Conservation (phyloP, 2,888 invertebrate species). For the Macaria notata region DNA sequence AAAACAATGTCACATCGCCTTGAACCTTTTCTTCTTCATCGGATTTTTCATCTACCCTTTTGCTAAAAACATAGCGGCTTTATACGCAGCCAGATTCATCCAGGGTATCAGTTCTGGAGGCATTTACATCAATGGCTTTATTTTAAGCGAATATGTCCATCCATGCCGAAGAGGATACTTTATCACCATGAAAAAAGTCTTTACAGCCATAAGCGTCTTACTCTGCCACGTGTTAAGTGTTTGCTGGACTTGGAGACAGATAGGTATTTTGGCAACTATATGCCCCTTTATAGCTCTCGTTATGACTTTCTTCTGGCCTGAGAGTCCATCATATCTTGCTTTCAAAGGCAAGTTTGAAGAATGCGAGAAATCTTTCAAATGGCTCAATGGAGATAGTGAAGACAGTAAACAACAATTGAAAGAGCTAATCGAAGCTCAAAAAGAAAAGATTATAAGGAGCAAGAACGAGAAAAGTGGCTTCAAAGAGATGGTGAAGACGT, state of each 20-base stretch:
- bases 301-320: slow-evolving; percentile 46
- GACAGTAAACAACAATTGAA: slow-evolving; percentile 40
- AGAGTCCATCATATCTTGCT: slow-evolving; percentile 51
- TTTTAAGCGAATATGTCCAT: slow-evolving; percentile 47
- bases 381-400: slow-evolving; percentile 40
- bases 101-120: slow-evolving; percentile 47
- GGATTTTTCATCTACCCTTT: slow-evolving; percentile 45
- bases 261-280: slow-evolving; percentile 35
- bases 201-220: slow-evolving; percentile 38
- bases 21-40: slow-evolving; percentile 29
- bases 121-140: slow-evolving; percentile 39
- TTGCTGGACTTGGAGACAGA: slow-evolving; percentile 46
- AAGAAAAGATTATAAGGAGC: slow-evolving; percentile 15
- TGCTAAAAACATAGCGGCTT: slow-evolving; percentile 34
- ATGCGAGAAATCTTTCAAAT: slow-evolving; percentile 42
- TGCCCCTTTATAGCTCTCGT: slow-evolving; percentile 29
- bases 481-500: slow-evolving; percentile 23
- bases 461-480: slow-evolving; percentile 7
- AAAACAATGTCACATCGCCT: slow-evolving; percentile 35
- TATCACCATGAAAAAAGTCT: slow-evolving; percentile 40
- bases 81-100: slow-evolving; percentile 42
- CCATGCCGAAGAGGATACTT: slow-evolving; percentile 49
- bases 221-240: slow-evolving; percentile 44
- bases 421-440: slow-evolving; percentile 38
- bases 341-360: slow-evolving; percentile 46